Percentiles rank a stretch among this genome's conserved stretches.
These are phyloP conservation scores for Luidia sarsii DNA, from an alignment of 53 echinoderm and acorn worm species.

Conservation along the genomic window DNA sequence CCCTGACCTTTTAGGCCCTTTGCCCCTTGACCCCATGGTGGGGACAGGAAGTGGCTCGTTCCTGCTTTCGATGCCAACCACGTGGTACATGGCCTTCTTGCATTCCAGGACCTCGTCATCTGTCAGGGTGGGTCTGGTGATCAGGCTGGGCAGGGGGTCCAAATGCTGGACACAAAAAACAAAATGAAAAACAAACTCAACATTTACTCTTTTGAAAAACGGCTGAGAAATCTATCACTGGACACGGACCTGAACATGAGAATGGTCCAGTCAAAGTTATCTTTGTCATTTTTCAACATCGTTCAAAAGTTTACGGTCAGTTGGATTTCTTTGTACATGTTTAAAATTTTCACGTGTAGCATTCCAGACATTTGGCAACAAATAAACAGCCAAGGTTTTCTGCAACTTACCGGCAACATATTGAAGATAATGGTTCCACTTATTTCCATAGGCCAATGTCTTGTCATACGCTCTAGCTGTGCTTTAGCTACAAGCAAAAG, in stretches of 20 bases:
- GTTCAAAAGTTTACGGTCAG: too few relatives aligned
- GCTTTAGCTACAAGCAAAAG: slow-evolving; percentile 68
- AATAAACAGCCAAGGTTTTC: too few relatives aligned
- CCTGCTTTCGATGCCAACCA: slow-evolving; percentile 92
- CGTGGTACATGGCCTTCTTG: slow-evolving; percentile 79
- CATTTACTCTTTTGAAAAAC: neutral
- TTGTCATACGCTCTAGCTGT: slow-evolving; percentile 92
- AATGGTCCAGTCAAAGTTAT: neutral
- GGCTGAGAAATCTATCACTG: neutral
- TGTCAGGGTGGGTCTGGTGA: slow-evolving; percentile 70
- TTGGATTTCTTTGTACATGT: too few relatives aligned
- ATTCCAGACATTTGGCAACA: too few relatives aligned
- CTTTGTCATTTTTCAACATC: too few relatives aligned
- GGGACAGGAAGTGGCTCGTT: slow-evolving; percentile 91
- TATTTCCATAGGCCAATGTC: slow-evolving; percentile 91
- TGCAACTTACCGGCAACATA: slow-evolving; percentile 88
- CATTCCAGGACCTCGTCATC: slow-evolving; percentile 85
- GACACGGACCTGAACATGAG: neutral
- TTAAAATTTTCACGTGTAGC: too few relatives aligned
- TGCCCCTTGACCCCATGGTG: slow-evolving; percentile 71
- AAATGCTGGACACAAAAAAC: slow-evolving; percentile 62
- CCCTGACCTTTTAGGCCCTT: slow-evolving; percentile 84
- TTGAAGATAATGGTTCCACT: slow-evolving; percentile 92
- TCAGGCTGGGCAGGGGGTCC: slow-evolving; percentile 78
- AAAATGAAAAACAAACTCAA: too few relatives aligned